These are phyloP conservation scores for Drosophila pseudoananassae DNA, from an alignment of 1,140 invertebrate genomes.

Conservation along the genomic window DNA sequence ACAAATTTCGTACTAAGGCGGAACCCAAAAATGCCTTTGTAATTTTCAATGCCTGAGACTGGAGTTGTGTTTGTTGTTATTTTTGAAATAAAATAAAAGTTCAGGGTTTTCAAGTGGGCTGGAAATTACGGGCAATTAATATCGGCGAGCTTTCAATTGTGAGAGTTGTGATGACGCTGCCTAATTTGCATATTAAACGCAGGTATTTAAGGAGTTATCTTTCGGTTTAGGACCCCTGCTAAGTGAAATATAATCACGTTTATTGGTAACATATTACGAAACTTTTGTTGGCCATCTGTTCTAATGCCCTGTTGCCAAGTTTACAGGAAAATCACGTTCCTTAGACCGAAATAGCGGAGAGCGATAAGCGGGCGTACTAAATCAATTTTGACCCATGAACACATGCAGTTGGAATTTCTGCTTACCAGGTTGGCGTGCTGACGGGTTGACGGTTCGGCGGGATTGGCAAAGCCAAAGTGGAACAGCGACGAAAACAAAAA, in stretches of 20 bases:
- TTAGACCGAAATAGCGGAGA: neutral
- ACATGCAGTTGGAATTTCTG: constrained; percentile 58
- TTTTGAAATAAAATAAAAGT: constrained; percentile 27
- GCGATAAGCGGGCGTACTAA: constrained; percentile 53
- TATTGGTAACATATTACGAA: neutral
- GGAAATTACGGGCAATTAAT: constrained; percentile 49
- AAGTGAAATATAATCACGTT: constrained; percentile 1
- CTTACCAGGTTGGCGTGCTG: neutral
- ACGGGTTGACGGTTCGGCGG: neutral
- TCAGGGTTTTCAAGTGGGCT: constrained; percentile 36
- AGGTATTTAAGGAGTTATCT: neutral
- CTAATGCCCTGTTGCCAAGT: constrained; percentile 6
- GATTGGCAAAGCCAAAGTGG: constrained; percentile 21
- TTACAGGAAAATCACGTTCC: constrained; percentile 58
- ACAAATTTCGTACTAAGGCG: constrained; percentile 43
- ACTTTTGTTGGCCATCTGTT: neutral
- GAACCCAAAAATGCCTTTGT: constrained; percentile 50
- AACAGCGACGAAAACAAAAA: constrained; percentile 29
- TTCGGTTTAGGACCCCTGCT: neutral
- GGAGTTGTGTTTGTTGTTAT: constrained; percentile 11
- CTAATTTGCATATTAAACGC: constrained; percentile 24
- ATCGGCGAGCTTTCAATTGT: constrained; percentile 20
- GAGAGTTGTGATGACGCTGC: neutral
- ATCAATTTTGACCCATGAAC: constrained; percentile 55
- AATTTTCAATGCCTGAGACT: constrained; percentile 38